A percentile compares a stretch with the other conserved stretches of the same genome.
Evolutionary conservation across 2,888 invertebrate species (phyloP).

Genomic region (Halictus quadricinctus): DNA sequence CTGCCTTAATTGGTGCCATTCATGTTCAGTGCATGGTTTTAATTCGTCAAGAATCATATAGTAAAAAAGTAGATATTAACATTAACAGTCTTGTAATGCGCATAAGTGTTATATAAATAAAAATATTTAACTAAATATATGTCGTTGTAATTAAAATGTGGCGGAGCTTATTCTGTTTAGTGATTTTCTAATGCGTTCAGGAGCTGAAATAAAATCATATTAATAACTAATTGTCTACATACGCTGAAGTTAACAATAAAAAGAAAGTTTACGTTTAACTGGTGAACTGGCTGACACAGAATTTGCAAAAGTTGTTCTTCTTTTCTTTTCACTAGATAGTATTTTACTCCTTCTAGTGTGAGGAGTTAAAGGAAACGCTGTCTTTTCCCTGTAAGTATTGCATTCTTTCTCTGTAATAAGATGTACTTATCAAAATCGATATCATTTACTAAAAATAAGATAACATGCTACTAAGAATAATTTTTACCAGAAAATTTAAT

Average conservation of each 20-base stretch:
- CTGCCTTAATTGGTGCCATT: too few species aligned
- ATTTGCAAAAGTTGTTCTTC: constrained; percentile 27
- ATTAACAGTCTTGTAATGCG: background rate
- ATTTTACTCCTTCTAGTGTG: constrained; percentile 46
- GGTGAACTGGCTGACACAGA: constrained; percentile 55
- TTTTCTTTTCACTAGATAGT: constrained; percentile 14
- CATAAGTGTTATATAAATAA: background rate
- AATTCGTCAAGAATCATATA: too few species aligned
- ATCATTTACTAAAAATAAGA: background rate
- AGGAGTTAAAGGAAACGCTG: constrained; percentile 62
- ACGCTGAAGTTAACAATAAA: background rate
- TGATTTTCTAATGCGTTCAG: constrained; percentile 49
- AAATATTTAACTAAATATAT: constrained; percentile 1
- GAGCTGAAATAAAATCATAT: constrained; percentile 55
- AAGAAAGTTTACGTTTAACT: constrained; percentile 49
- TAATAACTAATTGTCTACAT: background rate
- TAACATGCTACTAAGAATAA: background rate
- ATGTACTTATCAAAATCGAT: background rate
- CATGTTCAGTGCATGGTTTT: too few species aligned
- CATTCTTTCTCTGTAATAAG: constrained; percentile 52
- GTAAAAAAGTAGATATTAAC: background rate
- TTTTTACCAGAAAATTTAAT: constrained; percentile 63
- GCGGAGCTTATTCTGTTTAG: background rate
- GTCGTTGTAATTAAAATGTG: background rate
- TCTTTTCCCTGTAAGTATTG: constrained; percentile 52